Evolutionary conservation across 2,888 invertebrate genomes (phyloP), one percentile per base, ranked within the genome.

Genomic region (Apamea sordens): DNA sequence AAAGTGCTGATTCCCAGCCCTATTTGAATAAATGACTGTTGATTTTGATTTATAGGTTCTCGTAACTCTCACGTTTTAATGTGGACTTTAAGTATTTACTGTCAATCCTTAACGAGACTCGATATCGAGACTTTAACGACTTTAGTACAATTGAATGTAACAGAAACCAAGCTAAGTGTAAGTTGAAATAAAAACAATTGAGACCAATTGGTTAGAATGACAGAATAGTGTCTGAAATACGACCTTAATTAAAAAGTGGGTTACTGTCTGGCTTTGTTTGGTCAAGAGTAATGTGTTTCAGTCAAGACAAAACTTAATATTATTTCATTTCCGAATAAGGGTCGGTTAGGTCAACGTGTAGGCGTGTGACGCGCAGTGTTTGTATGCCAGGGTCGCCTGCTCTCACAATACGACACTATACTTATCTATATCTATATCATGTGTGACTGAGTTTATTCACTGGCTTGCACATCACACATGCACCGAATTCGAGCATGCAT

Each of bases 341-440:
- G 92, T 92, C 79, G 82, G 87, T 89, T 93, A 93, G 94, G 95
- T 93, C 93, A 92, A 91, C 94, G 83, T 90, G 93, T 94, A 90
- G 92, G 92, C 91, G 91, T 86, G 89, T 90, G 92, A 92, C 92
- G 90, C 83, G 85, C 86, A 87, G 88, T 89, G 90, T 92, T 93
- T 93, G 86, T 94, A 87, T 91, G 95, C 92, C 96, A 94, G 94
- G 96, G 96, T 86, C 95, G 92, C 64, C 94, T 70, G 91, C 94
- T 91, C 90, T 90, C 87, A 88, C 90, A 92, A 59, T 64, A 59
- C 32, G 89, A 72, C 88, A 87, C 84, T 89, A 82, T 81, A 64
- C 59, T 70, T 65, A 56, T 63, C 41, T 79, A 50, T 65, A 56
- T 63, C 41, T 79, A 50, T 36, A 65, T 15, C 11, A 28, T 61